phyloP scores from a whole-genome alignment of 37 sponge, comb jelly and placozoan species.

The Haliclona indistincta region DNA sequence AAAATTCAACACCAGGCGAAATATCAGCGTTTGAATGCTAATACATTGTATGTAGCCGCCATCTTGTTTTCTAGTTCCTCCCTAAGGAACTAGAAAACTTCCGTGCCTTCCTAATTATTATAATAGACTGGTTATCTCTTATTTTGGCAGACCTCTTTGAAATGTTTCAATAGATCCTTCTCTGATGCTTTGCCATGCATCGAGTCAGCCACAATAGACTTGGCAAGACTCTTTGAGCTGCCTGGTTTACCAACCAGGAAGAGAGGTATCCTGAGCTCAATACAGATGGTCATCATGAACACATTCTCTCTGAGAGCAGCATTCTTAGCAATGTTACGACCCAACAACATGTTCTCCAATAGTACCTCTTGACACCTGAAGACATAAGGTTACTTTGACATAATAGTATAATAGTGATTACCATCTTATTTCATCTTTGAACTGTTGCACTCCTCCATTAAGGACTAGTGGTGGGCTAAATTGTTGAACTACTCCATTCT shows the following conservation, averaged over 20 bases:
- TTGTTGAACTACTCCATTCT: slow-evolving; percentile 20
- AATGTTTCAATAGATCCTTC: slow-evolving; percentile 21
- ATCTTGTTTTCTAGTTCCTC: no score
- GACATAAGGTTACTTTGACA: no score
- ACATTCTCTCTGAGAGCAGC: slow-evolving; percentile 96
- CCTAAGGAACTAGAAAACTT: no score
- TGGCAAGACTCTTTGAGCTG: slow-evolving; percentile 95
- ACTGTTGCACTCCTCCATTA: slow-evolving; percentile 39
- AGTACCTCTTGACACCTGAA: slow-evolving; percentile 72
- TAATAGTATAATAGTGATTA: slow-evolving; percentile 16
- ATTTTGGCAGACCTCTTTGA: slow-evolving; percentile 56
- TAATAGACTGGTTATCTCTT: not conserved
- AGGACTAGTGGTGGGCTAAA: slow-evolving; percentile 51
- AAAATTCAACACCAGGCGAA: no score
- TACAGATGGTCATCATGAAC: slow-evolving; percentile 98
- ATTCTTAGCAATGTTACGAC: slow-evolving; percentile 85
- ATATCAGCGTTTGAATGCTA: no score
- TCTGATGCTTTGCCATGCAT: slow-evolving; percentile 74
- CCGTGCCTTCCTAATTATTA: no score
- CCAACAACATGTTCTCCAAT: slow-evolving; percentile 53
- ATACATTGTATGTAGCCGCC: no score
- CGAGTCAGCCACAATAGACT: slow-evolving; percentile 76
- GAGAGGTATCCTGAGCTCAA: slow-evolving; percentile 94
- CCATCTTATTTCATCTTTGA: slow-evolving; percentile 66
- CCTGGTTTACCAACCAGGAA: slow-evolving; percentile 99